Conservation (phyloP, 2,797 vertebrate genomes). For the Acropternis orthonyx region DNA sequence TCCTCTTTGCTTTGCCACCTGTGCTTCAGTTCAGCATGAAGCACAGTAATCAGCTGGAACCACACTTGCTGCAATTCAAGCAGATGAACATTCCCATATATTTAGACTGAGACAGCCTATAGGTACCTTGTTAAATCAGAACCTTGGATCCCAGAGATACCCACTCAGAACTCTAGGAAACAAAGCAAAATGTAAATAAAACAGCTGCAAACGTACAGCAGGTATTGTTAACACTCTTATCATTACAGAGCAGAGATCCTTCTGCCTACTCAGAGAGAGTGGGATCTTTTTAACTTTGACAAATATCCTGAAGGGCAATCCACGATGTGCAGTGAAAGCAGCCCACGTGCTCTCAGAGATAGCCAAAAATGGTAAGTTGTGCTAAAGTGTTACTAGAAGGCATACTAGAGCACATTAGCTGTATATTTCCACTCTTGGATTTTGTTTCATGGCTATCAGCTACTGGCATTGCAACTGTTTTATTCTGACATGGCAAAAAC, state of each 20-base stretch:
- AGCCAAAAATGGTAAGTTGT: constrained; percentile 83
- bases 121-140: background rate
- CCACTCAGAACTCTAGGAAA: background rate
- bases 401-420: background rate
- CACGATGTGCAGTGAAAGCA: constrained; percentile 78
- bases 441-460: background rate
- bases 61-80: background rate
- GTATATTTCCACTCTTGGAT: background rate
- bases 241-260: constrained; percentile 81
- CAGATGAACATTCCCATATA: background rate
- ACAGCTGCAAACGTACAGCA: background rate
- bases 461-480: background rate
- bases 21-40: background rate
- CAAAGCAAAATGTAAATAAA: background rate
- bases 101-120: background rate
- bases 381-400: background rate
- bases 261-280: constrained; percentile 75
- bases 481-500: background rate
- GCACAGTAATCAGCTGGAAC: background rate
- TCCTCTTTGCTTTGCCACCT: background rate
- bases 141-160: background rate
- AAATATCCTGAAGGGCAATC: constrained; percentile 75
- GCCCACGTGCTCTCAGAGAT: constrained; percentile 86
- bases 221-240: background rate
- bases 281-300: constrained; percentile 80